Evolutionary conservation across 1,140 invertebrate genomes (phyloP).

Genomic region (Aculops lycopersici): DNA sequence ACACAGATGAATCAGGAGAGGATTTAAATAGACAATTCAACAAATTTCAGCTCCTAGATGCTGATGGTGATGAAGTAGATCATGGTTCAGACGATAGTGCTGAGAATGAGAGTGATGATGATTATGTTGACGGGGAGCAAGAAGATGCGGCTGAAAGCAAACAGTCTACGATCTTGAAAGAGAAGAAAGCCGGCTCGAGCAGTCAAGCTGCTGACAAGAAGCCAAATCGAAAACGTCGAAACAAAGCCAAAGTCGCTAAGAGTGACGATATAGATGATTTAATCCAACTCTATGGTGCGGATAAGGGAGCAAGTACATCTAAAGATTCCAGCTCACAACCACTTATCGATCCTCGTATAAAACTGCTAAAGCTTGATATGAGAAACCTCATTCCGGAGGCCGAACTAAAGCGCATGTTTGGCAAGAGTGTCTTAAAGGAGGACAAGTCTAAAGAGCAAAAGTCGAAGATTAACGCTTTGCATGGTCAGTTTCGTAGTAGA

Average conservation of each 20-base stretch:
- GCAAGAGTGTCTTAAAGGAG: slow-evolving; percentile 29
- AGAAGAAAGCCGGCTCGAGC: not conserved
- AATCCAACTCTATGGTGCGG: not conserved
- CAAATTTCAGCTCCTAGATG: not conserved
- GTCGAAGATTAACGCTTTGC: not conserved
- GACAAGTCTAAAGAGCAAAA: not conserved
- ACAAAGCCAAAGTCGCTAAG: not conserved
- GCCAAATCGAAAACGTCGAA: not conserved
- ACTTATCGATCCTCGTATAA: slow-evolving; percentile 1
- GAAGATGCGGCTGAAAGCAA: not conserved
- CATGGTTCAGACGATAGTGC: not conserved
- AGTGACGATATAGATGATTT: not conserved
- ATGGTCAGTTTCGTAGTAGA: slow-evolving; percentile 19
- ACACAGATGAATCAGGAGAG: not conserved
- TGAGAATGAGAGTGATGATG: not conserved
- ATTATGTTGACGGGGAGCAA: too few relatives aligned
- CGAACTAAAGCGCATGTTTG: slow-evolving; percentile 53
- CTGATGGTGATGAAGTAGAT: not conserved
- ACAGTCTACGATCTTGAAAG: not conserved
- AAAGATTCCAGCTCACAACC: not conserved
- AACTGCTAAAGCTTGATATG: slow-evolving; percentile 26
- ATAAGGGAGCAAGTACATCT: not conserved
- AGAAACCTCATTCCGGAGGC: slow-evolving; percentile 46
- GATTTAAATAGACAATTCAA: not conserved
- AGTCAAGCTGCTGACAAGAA: not conserved